Base-by-base conservation (phyloP, 2,113 vertebrate species). In the Upupa epops region DNA sequence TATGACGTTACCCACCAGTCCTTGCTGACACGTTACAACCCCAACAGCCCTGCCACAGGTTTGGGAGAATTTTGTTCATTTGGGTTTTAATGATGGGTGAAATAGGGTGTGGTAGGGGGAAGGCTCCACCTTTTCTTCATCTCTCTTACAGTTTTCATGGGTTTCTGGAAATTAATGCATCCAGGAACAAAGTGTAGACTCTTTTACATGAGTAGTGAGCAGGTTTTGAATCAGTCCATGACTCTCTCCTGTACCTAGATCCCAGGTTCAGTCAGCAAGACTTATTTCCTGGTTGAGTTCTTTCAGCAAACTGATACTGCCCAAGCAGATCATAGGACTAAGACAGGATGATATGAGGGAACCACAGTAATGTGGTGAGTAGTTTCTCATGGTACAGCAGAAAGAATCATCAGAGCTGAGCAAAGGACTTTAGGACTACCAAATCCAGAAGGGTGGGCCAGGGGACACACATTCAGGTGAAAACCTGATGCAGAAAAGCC, bases 1-100 rank as follows among this genome's bases (percentile, higher is more conserved):
- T 97, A 98, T 0, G 96, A 98, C 89, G 91, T 91, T 93, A 96
- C 92, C 12, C 95, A 95, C 48, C 97, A 95, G 11, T 94, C 94
- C 17, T 97, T 94, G 72, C 92, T 96, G 94, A 94, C 60, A 3
- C 98, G 98, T 25, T 97, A 97, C 58, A 88, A 91, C 42, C 97
- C 97, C 17, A 96, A 95, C 49, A 88, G 78, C 5, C 64, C 95
- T 25, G 68, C 81, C 11, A 49, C 95, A 96, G 98, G 97, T 98
- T 96, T 96, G 96, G 45, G 80, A 68, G 56, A 37, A 12, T 42
- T 81, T 19, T 40, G 21, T 75, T 65, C 25, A 36, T 70, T 56
- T 52, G 11, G 55, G 10, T 34, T 85, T 83, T 89, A 13, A 52
- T 83, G 17, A 24, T 29, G 19, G 36, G 75, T 92, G 46, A 79